phyloP scores from a whole-genome alignment of 2,797 vertebrate species.

The Acanthurus leucopareius region DNA sequence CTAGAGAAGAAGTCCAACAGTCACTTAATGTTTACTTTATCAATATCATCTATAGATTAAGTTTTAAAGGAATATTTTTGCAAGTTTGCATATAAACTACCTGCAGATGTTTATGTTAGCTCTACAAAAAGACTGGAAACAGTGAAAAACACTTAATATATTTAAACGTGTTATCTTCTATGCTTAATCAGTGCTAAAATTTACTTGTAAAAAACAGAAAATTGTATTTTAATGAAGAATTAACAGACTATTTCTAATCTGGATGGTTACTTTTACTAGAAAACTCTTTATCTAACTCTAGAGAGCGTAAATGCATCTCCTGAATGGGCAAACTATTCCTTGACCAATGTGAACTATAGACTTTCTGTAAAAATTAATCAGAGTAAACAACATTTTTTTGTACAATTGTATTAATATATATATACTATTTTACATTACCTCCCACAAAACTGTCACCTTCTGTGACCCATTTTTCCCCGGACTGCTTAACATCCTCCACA shows the following conservation, averaged over 20 bases:
- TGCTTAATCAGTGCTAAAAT: neutral
- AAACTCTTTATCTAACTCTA: neutral
- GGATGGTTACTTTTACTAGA: neutral
- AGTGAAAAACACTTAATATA: too few relatives aligned
- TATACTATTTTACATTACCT: slow-evolving; percentile 79
- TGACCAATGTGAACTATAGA: neutral
- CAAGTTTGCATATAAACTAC: neutral
- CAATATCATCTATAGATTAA: neutral
- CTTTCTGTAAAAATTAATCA: neutral
- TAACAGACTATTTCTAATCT: neutral
- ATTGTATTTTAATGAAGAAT: neutral
- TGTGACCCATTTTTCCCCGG: slow-evolving; percentile 23
- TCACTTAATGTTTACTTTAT: neutral
- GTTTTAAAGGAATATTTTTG: slow-evolving; percentile 1
- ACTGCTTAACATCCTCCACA: slow-evolving; percentile 84
- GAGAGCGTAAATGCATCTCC: neutral
- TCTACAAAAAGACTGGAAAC: neutral
- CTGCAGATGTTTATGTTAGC: neutral
- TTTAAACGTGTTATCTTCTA: neutral
- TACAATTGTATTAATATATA: neutral
- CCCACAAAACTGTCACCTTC: slow-evolving; percentile 87
- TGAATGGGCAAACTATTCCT: neutral
- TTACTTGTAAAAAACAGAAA: neutral
- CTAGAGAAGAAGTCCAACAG: slow-evolving; percentile 69
- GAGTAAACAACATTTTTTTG: neutral